Percentiles rank a stretch among this genome's conserved stretches.
Evolutionary conservation across 2,888 invertebrate species (phyloP).

Genomic region (Drosophila longiperda): DNA sequence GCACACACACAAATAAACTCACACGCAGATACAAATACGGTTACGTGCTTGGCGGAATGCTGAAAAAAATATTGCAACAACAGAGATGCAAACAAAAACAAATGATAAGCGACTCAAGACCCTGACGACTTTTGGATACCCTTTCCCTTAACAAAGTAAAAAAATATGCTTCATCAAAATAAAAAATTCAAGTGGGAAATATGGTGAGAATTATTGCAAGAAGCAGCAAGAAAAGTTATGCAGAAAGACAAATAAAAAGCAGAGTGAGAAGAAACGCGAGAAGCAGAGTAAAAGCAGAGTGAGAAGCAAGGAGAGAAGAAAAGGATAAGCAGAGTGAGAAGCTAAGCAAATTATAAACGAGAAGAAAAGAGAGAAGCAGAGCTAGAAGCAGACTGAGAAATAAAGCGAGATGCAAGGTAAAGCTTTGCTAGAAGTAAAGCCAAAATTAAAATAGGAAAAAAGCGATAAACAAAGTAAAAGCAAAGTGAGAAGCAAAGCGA

Average conservation of each 20-base stretch:
- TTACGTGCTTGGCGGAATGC: constrained; percentile 74
- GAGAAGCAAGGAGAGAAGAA: background rate
- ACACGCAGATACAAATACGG: constrained; percentile 56
- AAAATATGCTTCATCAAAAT: background rate
- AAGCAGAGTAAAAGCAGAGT: no score
- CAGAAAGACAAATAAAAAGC: background rate
- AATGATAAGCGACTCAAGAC: background rate
- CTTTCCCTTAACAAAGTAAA: constrained; percentile 2
- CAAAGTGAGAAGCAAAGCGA: background rate
- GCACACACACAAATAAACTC: constrained; percentile 20
- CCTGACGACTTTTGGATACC: constrained; percentile 25
- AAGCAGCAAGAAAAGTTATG: background rate
- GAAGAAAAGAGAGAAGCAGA: background rate
- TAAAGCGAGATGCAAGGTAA: background rate
- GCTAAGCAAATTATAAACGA: background rate
- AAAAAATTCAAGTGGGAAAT: background rate
- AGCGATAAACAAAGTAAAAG: background rate
- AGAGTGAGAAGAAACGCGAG: background rate
- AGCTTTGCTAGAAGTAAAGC: background rate
- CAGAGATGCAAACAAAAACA: constrained; percentile 36
- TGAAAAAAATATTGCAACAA: constrained; percentile 71
- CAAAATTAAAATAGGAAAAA: background rate
- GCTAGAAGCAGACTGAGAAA: background rate
- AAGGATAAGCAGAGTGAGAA: background rate
- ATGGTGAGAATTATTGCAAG: background rate